These are phyloP conservation scores for Psettodes erumei DNA, from an alignment of 2,113 vertebrate species.

Conservation along the genomic window DNA sequence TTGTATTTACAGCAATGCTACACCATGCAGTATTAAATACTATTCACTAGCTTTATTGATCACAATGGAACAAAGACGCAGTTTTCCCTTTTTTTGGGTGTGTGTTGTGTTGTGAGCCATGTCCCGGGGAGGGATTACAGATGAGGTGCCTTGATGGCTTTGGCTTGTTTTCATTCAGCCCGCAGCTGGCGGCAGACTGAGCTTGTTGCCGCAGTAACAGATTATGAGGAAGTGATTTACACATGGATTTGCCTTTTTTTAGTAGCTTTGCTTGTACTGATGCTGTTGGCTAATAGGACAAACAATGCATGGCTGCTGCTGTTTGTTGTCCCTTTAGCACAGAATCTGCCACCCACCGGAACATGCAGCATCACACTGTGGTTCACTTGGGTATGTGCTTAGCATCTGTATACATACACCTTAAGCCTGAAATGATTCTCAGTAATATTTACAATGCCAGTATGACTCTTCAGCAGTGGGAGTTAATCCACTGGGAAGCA, in stretches of 20 bases:
- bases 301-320: conserved; percentile 25
- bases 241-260: conserved; percentile 60
- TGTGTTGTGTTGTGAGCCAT: conserved; percentile 27
- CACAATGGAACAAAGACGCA: conserved; percentile 26
- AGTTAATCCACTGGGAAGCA: too few species aligned
- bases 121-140: conserved; percentile 54
- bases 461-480: too few species aligned
- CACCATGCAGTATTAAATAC: neutral
- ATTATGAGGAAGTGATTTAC: conserved; percentile 61
- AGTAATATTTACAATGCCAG: neutral
- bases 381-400: neutral
- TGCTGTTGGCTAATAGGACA: conserved; percentile 53
- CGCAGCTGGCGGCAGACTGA: conserved; percentile 30
- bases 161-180: conserved; percentile 51
- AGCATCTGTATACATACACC: neutral
- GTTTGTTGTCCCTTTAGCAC: conserved; percentile 36
- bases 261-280: conserved; percentile 43
- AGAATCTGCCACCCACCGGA: conserved; percentile 23
- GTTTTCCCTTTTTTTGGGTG: conserved; percentile 7
- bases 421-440: neutral
- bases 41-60: conserved; percentile 43
- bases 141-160: conserved; percentile 52
- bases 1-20: neutral
- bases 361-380: neutral
- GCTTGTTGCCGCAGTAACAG: conserved; percentile 46